Percentiles rank a stretch among this genome's conserved stretches.
Conservation (phyloP, 2,113 vertebrate species). For the Lagenorhynchus albirostris region DNA sequence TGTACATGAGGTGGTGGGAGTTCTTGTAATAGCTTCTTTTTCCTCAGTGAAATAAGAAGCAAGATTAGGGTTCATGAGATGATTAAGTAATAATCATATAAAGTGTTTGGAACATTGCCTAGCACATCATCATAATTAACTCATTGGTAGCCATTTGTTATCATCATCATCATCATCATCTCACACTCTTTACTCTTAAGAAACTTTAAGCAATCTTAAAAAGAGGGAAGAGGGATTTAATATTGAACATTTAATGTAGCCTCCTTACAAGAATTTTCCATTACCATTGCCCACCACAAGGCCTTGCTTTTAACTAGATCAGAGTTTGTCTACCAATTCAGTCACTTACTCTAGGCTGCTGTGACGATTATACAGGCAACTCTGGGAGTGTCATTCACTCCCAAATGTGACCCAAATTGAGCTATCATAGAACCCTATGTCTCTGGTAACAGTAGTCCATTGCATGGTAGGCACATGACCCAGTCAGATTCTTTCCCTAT, state of each 20-base stretch:
- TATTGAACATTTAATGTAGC: background rate
- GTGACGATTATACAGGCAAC: accelerated
- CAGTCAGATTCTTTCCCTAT: background rate
- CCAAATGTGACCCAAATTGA: background rate
- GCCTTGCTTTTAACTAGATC: background rate
- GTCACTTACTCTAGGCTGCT: background rate
- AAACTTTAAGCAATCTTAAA: background rate
- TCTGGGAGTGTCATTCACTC: background rate
- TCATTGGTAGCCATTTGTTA: background rate
- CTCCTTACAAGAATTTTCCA: background rate
- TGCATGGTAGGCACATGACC: background rate
- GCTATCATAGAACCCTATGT: background rate
- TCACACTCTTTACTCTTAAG: background rate
- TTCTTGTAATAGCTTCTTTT: background rate
- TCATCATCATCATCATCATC: background rate
- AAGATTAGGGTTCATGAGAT: background rate
- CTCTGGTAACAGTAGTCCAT: background rate
- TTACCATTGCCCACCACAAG: background rate
- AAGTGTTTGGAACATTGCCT: background rate
- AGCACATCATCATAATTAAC: too few species aligned
- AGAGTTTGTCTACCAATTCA: background rate
- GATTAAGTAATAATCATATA: background rate
- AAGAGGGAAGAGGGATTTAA: background rate
- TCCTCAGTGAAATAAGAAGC: background rate
- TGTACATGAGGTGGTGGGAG: background rate